phyloP scores from a whole-genome alignment of 2,888 invertebrate species.

The Drosophila seclusa region DNA sequence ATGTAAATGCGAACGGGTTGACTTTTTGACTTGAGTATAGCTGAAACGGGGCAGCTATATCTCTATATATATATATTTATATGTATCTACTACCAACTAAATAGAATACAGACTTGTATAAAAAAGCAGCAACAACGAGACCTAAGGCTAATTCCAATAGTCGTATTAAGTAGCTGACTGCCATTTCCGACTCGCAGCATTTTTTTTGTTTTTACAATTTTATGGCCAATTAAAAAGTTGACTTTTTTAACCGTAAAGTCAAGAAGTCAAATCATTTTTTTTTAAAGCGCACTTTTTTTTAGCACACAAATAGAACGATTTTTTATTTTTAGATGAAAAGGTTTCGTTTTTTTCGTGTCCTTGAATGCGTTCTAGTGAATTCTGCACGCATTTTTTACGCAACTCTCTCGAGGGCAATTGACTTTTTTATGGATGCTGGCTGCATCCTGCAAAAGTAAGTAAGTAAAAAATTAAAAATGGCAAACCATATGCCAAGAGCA shows the following conservation, averaged over 20 bases:
- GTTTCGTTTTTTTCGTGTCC: conserved; percentile 42
- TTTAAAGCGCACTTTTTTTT: conserved; percentile 46
- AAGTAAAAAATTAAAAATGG: neutral
- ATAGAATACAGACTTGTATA: neutral
- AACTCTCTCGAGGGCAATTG: conserved; percentile 64
- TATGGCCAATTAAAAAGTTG: conserved; percentile 75
- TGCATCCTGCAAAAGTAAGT: conserved; percentile 14
- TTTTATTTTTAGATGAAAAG: conserved; percentile 21
- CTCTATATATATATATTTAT: neutral
- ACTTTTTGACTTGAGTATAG: conserved; percentile 55
- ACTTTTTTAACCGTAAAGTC: conserved; percentile 75
- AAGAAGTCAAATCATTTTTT: conserved; percentile 72
- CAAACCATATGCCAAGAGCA: conserved; percentile 53
- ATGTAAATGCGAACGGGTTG: conserved; percentile 71
- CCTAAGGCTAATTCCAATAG: conserved; percentile 41
- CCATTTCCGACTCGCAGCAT: conserved; percentile 61
- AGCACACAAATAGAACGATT: conserved; percentile 9
- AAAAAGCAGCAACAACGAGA: conserved; percentile 14
- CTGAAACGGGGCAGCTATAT: conserved; percentile 42
- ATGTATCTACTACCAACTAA: neutral
- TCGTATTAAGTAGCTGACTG: conserved; percentile 62
- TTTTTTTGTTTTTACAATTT: conserved; percentile 45
- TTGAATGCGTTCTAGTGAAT: conserved; percentile 51
- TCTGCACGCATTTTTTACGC: conserved; percentile 70
- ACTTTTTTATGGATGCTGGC: conserved; percentile 62